phyloP scores from a whole-genome alignment of 2,888 invertebrate genomes.

The Dusona sp. region DNA sequence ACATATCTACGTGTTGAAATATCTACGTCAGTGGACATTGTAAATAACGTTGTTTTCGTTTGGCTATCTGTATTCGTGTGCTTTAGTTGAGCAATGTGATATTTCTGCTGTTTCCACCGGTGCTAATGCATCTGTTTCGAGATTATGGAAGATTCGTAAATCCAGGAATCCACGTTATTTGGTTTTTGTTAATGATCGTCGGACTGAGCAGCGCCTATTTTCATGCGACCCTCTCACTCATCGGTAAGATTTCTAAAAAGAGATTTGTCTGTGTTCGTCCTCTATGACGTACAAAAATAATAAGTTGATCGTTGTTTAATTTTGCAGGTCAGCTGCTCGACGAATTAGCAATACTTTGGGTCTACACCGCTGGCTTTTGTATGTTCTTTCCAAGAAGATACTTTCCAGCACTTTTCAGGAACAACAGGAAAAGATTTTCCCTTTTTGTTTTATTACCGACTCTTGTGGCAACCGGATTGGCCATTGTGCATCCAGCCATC shows the following conservation, averaged over 20 bases:
- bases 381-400: slow-evolving; percentile 90
- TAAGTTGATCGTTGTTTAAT: neutral
- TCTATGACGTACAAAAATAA: neutral
- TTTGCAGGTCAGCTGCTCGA: slow-evolving; percentile 90
- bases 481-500: slow-evolving; percentile 91
- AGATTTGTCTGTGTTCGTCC: neutral
- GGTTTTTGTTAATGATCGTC: slow-evolving; percentile 92
- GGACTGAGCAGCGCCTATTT: slow-evolving; percentile 94
- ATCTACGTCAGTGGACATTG: neutral
- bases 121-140: slow-evolving; percentile 91
- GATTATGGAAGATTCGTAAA: slow-evolving; percentile 91
- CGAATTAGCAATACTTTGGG: slow-evolving; percentile 93
- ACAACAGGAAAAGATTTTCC: slow-evolving; percentile 88
- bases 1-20: neutral
- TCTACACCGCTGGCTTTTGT: slow-evolving; percentile 91
- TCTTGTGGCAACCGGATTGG: slow-evolving; percentile 88
- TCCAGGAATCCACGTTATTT: slow-evolving; percentile 92
- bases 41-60: neutral
- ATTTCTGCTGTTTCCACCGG: slow-evolving; percentile 91
- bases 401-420: slow-evolving; percentile 89
- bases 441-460: slow-evolving; percentile 87
- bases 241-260: slow-evolving; percentile 84
- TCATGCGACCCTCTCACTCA: slow-evolving; percentile 93
- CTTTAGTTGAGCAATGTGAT: slow-evolving; percentile 91
- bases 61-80: slow-evolving; percentile 59